Conservation (phyloP, 2,113 vertebrate species). For the Aspidoscelis tigris region DNA sequence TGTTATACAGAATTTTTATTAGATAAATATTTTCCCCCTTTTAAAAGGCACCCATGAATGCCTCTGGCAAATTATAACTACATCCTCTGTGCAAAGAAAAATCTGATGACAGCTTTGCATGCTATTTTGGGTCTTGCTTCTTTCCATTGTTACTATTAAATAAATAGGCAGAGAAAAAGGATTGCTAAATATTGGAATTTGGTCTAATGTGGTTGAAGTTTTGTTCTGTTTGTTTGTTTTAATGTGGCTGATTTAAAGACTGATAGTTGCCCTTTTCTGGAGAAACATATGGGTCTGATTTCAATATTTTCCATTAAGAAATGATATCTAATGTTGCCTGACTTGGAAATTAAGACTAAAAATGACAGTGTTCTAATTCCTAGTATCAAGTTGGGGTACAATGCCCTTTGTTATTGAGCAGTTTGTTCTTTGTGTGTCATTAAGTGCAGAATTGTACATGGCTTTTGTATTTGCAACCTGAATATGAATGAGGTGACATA, state of each 20-base stretch:
- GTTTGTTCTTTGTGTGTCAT: too few species aligned
- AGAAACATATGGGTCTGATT: not conserved
- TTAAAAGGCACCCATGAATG: constrained; percentile 58
- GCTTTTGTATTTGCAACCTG: too few species aligned
- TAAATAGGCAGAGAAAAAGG: constrained; percentile 61
- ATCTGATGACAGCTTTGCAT: constrained; percentile 46
- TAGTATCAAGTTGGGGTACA: too few species aligned
- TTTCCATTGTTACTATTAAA: constrained; percentile 58
- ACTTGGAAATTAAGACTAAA: not conserved
- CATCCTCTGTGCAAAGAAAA: constrained; percentile 53
- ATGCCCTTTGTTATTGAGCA: too few species aligned
- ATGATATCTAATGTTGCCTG: not conserved
- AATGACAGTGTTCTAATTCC: not conserved
- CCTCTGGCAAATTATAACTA: constrained; percentile 62
- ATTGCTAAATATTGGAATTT: constrained; percentile 43
- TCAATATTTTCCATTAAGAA: constrained; percentile 7
- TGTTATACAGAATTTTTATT: constrained; percentile 37
- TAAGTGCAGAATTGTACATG: too few species aligned
- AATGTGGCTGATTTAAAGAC: constrained; percentile 8
- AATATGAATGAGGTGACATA: too few species aligned
- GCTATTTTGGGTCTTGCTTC: constrained; percentile 52
- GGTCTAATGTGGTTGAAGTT: not conserved
- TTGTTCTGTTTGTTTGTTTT: not conserved
- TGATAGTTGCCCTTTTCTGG: not conserved
- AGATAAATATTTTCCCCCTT: constrained; percentile 55